phyloP scores from a whole-genome alignment of 2,797 vertebrate species.

The Bufotes viridis region DNA sequence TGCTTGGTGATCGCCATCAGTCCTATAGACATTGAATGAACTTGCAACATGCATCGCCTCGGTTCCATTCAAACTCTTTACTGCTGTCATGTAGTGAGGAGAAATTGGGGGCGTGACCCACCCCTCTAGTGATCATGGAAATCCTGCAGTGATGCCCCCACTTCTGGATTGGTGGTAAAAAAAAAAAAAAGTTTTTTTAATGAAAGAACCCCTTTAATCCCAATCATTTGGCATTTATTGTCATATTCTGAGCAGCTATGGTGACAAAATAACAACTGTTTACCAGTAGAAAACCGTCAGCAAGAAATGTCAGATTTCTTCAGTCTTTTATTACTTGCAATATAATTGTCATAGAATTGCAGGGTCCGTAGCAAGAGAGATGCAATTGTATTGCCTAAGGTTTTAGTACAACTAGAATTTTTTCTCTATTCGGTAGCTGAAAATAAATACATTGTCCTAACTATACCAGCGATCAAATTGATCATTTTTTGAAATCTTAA shows the following conservation, averaged over 20 bases:
- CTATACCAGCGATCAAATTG: too few species aligned
- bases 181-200: too few species aligned
- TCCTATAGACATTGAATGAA: too few species aligned
- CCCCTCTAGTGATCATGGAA: too few species aligned
- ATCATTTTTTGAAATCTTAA: neutral
- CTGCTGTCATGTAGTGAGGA: too few species aligned
- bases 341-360: neutral
- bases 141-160: too few species aligned
- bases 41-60: too few species aligned
- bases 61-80: too few species aligned
- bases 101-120: too few species aligned
- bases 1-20: too few species aligned
- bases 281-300: neutral
- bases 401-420: neutral
- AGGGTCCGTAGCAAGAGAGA: too few species aligned
- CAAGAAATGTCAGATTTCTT: neutral
- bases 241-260: neutral
- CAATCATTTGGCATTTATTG: neutral
- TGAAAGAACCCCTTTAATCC: neutral
- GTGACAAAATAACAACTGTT: neutral
- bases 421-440: neutral
- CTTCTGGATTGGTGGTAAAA: too few species aligned
- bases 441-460: neutral
- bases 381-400: neutral
- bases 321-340: neutral